A percentile compares a stretch with the other conserved stretches of the same genome.
These are phyloP conservation scores for Eulemur albifrons DNA, from an alignment of 2,797 vertebrate species.

Conservation along the genomic window DNA sequence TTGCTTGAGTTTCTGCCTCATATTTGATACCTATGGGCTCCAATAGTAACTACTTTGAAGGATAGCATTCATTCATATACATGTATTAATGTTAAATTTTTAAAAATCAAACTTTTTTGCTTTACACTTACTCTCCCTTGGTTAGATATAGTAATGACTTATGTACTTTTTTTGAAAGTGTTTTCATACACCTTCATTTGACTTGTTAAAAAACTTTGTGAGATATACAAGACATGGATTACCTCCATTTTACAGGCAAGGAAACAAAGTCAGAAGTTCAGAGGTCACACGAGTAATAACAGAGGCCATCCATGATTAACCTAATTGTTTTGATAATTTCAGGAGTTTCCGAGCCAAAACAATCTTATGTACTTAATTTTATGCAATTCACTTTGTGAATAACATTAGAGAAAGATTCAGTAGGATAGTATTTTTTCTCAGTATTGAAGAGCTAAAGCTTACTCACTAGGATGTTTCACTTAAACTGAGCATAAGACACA, in stretches of 20 bases:
- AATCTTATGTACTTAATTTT: background rate
- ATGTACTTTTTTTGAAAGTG: background rate
- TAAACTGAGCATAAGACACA: constrained; percentile 23
- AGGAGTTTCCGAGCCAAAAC: background rate
- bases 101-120: constrained; percentile 6
- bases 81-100: background rate
- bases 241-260: constrained; percentile 15
- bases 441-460: constrained; percentile 3
- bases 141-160: background rate
- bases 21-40: background rate
- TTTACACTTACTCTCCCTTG: background rate
- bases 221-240: background rate
- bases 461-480: constrained; percentile 38
- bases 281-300: background rate
- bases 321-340: background rate
- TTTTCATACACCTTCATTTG: background rate
- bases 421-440: constrained; percentile 19
- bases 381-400: background rate
- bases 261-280: constrained; percentile 13
- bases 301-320: background rate
- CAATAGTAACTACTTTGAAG: background rate
- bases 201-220: background rate
- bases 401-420: background rate
- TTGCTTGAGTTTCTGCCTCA: background rate
- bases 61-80: background rate